Percentiles rank a stretch among this genome's conserved stretches.
Evolutionary conservation across 1,140 invertebrate genomes (phyloP).

Genomic region (Drosophila asahinai): DNA sequence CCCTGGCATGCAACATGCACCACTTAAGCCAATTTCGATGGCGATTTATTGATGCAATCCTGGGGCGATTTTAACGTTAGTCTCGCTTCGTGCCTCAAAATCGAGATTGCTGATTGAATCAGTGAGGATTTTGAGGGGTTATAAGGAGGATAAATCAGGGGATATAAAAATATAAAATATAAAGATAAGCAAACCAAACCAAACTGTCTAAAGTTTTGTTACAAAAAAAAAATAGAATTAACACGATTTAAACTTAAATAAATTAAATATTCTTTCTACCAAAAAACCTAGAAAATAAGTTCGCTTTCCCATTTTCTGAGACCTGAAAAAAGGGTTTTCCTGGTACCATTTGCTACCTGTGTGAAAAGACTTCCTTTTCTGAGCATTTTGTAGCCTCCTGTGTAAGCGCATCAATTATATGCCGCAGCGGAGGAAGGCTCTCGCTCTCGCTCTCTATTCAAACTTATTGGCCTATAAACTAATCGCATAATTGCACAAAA

Average conservation of each 20-base stretch:
- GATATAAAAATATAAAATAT: background rate
- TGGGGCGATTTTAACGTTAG: constrained; percentile 49
- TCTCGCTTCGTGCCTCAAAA: constrained; percentile 40
- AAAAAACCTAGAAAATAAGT: no score
- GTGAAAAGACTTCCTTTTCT: background rate
- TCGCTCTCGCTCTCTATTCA: constrained; percentile 28
- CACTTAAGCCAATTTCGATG: constrained; percentile 78
- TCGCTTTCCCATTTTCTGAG: no score
- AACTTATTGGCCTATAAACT: constrained; percentile 82
- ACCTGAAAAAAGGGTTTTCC: background rate
- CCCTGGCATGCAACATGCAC: constrained; percentile 4
- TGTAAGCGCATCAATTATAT: constrained; percentile 62
- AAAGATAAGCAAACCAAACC: background rate
- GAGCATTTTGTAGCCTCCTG: constrained; percentile 6
- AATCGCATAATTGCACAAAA: constrained; percentile 81
- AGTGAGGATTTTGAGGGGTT: background rate
- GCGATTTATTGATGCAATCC: constrained; percentile 68
- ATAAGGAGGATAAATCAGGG: background rate
- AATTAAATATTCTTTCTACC: background rate
- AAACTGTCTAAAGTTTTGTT: no score
- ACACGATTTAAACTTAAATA: no score
- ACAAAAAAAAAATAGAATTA: no score
- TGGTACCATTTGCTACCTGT: background rate
- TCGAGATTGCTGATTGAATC: constrained; percentile 46
- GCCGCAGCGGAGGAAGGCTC: constrained; percentile 4